These are phyloP conservation scores for Nysson spinosus DNA, from an alignment of 2,888 invertebrate species.

Conservation along the genomic window DNA sequence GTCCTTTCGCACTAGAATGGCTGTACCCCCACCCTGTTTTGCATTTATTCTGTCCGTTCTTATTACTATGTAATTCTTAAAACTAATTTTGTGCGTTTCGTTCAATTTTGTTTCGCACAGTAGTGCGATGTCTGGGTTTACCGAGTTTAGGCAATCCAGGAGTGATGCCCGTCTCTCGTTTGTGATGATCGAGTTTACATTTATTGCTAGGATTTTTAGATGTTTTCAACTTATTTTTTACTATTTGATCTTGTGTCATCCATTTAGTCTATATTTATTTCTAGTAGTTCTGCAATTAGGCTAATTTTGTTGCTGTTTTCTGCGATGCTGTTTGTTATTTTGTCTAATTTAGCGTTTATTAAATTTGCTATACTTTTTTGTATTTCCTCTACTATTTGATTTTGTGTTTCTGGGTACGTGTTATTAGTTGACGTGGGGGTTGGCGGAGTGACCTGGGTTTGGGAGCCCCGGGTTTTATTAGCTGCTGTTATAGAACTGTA, in stretches of 20 bases:
- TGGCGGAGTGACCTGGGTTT: background rate
- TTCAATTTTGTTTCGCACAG: background rate
- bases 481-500: background rate
- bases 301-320: background rate
- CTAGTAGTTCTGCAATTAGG: background rate
- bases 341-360: background rate
- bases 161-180: background rate
- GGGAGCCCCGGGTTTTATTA: background rate
- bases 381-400: background rate
- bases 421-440: background rate
- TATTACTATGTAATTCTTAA: background rate
- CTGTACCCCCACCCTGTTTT: too few species aligned
- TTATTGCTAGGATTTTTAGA: slow-evolving; percentile 37
- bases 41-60: background rate
- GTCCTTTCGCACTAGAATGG: too few species aligned
- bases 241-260: background rate
- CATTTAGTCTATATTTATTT: background rate
- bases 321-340: background rate
- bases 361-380: background rate
- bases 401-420: background rate
- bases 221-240: background rate
- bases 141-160: background rate
- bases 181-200: slow-evolving; percentile 41
- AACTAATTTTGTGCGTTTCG: background rate
- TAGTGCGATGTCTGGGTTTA: background rate